Base-by-base conservation (phyloP, 2,888 invertebrate species). In the Pristionchus fissidentatus region DNA sequence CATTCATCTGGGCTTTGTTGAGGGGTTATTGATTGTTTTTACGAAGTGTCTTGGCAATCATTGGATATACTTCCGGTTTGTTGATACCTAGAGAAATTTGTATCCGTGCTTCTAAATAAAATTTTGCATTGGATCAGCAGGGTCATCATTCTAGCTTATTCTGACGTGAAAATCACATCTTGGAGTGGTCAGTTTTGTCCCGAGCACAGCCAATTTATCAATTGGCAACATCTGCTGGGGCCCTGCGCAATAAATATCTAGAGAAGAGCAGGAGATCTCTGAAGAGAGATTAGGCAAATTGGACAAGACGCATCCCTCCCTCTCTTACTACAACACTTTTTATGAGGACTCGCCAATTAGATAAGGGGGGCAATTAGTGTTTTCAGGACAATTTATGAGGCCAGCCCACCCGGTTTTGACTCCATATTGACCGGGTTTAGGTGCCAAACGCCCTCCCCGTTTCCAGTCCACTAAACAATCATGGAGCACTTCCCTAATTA, bases 401-500 rank as follows among this genome's bases (percentile, higher is more conserved):
- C n/a, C n/a, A 38, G 10, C 43, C n/a, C 7, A 13, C 7, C 15
- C 22, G 41, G 38, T 41, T 41, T 70, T 41, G 43, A 26, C 29
- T 29, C 70, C 70, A n/a, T 70, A 41, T 43, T 41, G n/a, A 70
- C n/a, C 10, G 3, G 75, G 49, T 46, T 32, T 41, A 22, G n/a
- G 2, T 3, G 32, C 7, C n/a, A n/a, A n/a, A n/a, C n/a, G n/a
- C n/a, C n/a, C n/a, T n/a, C n/a, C n/a, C n/a, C 49, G 46, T 46
- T 70, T 70, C 41, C 70, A 41, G 70, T 7, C 32, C 41, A 41
- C 46, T 77, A 77, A 77, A 77, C 75, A 77, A 77, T 77, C 75
- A 77, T 15, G 75, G 70, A 41, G 60, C 43, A 81, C 62, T 62
- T 60, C 19, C 49, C 62, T 81, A 81, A 81, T 81, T 81, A 81